Conservation (phyloP, 2,888 invertebrate species). For the Oxytorus armatus region DNA sequence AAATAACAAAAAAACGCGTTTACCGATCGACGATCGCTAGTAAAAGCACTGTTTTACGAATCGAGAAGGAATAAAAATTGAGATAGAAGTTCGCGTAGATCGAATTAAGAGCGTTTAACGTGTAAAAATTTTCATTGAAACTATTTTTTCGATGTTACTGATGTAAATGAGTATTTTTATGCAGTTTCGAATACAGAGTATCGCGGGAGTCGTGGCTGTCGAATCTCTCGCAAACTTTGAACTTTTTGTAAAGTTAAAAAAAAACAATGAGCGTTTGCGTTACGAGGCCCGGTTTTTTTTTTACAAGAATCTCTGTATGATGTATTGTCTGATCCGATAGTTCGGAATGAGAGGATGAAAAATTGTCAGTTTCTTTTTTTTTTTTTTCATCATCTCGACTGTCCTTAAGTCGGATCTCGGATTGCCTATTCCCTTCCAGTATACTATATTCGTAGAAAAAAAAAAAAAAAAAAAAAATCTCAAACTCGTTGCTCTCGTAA, state of each 20-base stretch:
- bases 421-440: slow-evolving; percentile 2
- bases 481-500: slow-evolving; percentile 3
- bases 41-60: too few species aligned
- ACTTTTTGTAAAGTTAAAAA: neutral
- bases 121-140: too few species aligned
- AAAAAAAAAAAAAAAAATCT: neutral
- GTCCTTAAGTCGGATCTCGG: neutral
- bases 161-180: too few species aligned
- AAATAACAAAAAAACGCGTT: too few species aligned
- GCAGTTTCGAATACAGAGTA: too few species aligned
- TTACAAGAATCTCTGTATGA: slow-evolving; percentile 13
- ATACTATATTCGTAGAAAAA: neutral
- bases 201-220: slow-evolving; percentile 12
- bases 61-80: too few species aligned
- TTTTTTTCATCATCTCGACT: slow-evolving; percentile 6
- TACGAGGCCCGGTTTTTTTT: slow-evolving; percentile 3
- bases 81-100: too few species aligned
- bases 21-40: too few species aligned
- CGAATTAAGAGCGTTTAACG: too few species aligned
- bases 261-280: neutral
- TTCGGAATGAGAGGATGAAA: neutral
- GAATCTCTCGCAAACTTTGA: slow-evolving; percentile 1
- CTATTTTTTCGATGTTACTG: too few species aligned
- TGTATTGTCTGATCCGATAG: slow-evolving; percentile 23
- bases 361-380: neutral